Percentiles rank a stretch among this genome's conserved stretches.
Evolutionary conservation across 2,888 invertebrate species (phyloP).

Genomic region (Plebejus melissa): DNA sequence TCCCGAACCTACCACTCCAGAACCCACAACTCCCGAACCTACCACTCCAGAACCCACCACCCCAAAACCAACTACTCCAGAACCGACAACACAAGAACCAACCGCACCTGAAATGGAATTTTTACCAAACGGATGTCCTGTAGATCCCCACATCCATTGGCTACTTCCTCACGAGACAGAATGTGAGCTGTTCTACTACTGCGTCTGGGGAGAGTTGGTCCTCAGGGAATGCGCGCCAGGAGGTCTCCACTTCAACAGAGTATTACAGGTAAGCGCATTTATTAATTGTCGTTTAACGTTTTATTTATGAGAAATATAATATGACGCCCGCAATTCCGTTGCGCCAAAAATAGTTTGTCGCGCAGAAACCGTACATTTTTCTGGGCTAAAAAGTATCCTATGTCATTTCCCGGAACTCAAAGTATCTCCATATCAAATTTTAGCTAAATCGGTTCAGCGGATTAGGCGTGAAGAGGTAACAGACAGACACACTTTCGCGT

Average conservation of each 20-base stretch:
- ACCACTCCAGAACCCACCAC: constrained; percentile 27
- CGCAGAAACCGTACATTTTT: no score
- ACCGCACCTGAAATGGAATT: constrained; percentile 40
- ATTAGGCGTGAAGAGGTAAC: no score
- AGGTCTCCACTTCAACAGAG: constrained; percentile 53
- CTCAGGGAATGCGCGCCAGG: constrained; percentile 44
- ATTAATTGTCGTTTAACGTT: background rate
- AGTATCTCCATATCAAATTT: no score
- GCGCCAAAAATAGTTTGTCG: no score
- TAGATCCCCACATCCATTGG: constrained; percentile 55
- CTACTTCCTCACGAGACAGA: constrained; percentile 53
- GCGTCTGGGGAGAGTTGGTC: constrained; percentile 55
- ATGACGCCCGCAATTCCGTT: no score
- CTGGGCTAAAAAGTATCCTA: no score
- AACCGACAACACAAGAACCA: constrained; percentile 30
- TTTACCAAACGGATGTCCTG: constrained; percentile 60
- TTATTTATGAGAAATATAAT: no score
- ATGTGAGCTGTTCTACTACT: constrained; percentile 61
- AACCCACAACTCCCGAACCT: background rate
- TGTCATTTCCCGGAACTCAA: no score
- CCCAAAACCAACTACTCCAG: constrained; percentile 23
- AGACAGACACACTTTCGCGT: no score
- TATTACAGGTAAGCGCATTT: constrained; percentile 47
- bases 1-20: constrained; percentile 22
- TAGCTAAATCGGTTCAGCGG: no score